Percentiles rank a stretch among this genome's conserved stretches.
These are phyloP conservation scores for Mystacornis crossleyi DNA, from an alignment of 2,113 vertebrate species.

Conservation along the genomic window DNA sequence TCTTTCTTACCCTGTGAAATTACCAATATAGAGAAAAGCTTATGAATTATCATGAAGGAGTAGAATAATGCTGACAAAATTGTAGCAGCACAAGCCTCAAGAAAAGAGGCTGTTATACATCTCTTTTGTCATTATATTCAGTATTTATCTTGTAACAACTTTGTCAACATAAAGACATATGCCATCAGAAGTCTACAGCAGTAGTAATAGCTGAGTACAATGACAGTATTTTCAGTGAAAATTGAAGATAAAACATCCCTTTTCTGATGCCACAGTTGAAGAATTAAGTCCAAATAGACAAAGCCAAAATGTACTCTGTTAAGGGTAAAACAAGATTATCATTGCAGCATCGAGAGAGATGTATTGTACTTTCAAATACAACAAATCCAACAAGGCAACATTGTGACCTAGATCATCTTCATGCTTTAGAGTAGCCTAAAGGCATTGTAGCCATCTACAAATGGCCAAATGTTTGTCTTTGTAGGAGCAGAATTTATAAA, in stretches of 20 bases:
- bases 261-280: neutral
- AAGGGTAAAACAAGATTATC: neutral
- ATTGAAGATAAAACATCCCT: neutral
- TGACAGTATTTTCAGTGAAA: neutral
- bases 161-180: neutral
- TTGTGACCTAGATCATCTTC: neutral
- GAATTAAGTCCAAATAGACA: neutral
- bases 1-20: neutral
- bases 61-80: neutral
- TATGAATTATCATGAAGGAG: neutral
- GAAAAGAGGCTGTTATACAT: neutral
- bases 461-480: neutral
- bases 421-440: too few species aligned
- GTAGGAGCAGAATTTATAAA: neutral
- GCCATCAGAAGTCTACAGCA: neutral
- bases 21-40: neutral
- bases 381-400: neutral
- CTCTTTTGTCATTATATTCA: neutral
- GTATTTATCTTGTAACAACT: neutral
- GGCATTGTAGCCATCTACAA: neutral
- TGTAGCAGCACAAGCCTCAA: neutral
- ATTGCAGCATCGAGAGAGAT: fast-evolving
- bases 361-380: neutral
- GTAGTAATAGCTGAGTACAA: neutral
- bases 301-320: neutral